Evolutionary conservation across 2,888 invertebrate species (phyloP).

Genomic region (Chymomyza fuscimana): DNA sequence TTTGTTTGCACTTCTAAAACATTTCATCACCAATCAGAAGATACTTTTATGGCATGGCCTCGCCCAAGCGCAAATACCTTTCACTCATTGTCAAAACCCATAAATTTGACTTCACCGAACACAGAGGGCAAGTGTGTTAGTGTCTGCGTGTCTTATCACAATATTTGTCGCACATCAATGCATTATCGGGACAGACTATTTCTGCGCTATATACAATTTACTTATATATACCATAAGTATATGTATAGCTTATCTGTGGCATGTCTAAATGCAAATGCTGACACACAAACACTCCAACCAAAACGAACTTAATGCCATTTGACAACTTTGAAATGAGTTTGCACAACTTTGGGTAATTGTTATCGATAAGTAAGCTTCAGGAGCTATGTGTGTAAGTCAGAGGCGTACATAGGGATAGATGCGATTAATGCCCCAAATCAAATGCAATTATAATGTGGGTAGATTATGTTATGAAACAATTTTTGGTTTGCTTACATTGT

Average conservation of each 20-base stretch:
- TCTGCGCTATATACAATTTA: no score
- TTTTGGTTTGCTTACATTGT: no score
- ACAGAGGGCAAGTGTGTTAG: not conserved
- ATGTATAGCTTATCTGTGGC: conserved; percentile 27
- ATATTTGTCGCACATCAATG: conserved; percentile 42
- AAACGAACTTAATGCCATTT: conserved; percentile 55
- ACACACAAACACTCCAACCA: conserved; percentile 10
- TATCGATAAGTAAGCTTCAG: conserved; percentile 36
- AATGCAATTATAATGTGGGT: no score
- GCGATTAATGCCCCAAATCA: no score
- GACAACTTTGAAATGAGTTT: conserved; percentile 61
- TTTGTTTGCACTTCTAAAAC: conserved; percentile 30
- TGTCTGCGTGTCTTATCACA: conserved; percentile 32
- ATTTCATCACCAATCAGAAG: conserved; percentile 52
- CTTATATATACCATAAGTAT: conserved; percentile 28
- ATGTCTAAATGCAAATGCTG: conserved; percentile 9
- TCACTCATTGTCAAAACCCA: conserved; percentile 38
- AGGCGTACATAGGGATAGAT: no score
- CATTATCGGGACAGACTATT: conserved; percentile 24
- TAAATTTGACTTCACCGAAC: conserved; percentile 41
- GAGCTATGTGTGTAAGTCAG: not conserved
- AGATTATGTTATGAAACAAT: no score
- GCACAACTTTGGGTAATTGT: conserved; percentile 51
- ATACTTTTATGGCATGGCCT: conserved; percentile 40
- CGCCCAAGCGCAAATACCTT: conserved; percentile 14